Base-by-base conservation (phyloP, 1,140 invertebrate species). In the Atta texana region DNA sequence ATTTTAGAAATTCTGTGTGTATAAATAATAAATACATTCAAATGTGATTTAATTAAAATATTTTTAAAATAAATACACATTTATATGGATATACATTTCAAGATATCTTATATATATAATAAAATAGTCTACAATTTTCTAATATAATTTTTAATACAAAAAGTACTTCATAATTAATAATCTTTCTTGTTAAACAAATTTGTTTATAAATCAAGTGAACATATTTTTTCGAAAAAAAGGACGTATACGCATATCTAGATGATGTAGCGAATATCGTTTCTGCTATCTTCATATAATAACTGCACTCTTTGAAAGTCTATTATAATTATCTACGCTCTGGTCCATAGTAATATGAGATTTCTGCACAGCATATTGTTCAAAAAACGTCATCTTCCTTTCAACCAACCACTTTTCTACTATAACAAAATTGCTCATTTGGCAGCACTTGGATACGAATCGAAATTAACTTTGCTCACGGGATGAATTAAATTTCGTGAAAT, bases 401-500 rank as follows among this genome's bases (percentile, higher is more conserved):
- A 55, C 28, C 18, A 68, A 80, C 28, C 76, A 68, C 21, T 80
- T 69, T 69, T 80, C 63, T 53, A 69, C n/a, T n/a, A 21, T 31
- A 53, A 64, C 7, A 10, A 69, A 66, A 53, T 14, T 14, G 14
- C 4, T 28, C 31, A 80, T 55, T 69, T 57, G 63, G 16, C 39
- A n/a, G 39, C 5, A 21, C 21, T 76, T 21, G 28, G 7, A 31
- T 66, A 39, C 28, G 63, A 49, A 55, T 80, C 18, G 4, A 68
- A 80, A 80, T 69, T 68, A 34, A 69, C 21, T 77, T 24, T 68
- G 49, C 3, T 53, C n/a, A 3, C 49, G 8, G 49, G 28, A 66
- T 61, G 31, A 51, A 66, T 80, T 51, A 80, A 68, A 80, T 68
- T 68, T 80, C 18, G 12, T 80, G 3, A 78, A 78, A 78, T 78